Conservation (phyloP, 2,888 invertebrate genomes). For the Sabellastarte sp. region DNA sequence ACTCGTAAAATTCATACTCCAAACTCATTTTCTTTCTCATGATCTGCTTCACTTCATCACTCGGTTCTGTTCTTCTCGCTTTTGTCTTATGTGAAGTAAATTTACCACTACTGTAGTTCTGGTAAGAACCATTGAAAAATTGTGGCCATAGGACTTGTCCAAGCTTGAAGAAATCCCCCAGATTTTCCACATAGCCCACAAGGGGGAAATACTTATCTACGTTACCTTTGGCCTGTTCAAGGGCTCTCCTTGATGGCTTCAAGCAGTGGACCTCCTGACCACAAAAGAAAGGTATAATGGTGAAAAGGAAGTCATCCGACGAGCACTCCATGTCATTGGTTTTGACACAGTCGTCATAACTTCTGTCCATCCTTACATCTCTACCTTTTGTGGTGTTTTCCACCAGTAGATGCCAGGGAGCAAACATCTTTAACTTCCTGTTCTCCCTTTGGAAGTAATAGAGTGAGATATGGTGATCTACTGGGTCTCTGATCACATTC, state of each 20-base stretch:
- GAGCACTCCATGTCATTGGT: background rate
- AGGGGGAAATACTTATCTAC: background rate
- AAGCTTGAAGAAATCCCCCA: background rate
- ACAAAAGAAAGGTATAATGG: background rate
- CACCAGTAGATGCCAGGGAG: too few species aligned
- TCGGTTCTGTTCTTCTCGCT: too few species aligned
- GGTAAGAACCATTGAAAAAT: too few species aligned
- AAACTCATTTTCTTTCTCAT: too few species aligned
- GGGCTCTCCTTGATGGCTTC: background rate
- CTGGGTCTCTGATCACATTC: background rate
- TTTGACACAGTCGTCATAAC: background rate
- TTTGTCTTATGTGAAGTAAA: too few species aligned
- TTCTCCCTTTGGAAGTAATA: background rate
- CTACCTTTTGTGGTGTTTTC: too few species aligned
- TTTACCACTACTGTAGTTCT: too few species aligned
- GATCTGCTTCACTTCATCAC: too few species aligned
- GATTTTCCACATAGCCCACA: background rate
- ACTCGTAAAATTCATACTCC: too few species aligned
- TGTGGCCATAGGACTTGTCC: too few species aligned
- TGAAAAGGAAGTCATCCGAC: background rate
- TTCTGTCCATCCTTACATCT: background rate
- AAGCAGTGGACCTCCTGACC: background rate
- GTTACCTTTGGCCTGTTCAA: background rate
- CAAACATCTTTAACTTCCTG: background rate
- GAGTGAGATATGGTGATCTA: background rate